Percentiles rank a stretch among this genome's conserved stretches.
phyloP scores from a whole-genome alignment of 2,113 vertebrate genomes.

The Cebus imitator region DNA sequence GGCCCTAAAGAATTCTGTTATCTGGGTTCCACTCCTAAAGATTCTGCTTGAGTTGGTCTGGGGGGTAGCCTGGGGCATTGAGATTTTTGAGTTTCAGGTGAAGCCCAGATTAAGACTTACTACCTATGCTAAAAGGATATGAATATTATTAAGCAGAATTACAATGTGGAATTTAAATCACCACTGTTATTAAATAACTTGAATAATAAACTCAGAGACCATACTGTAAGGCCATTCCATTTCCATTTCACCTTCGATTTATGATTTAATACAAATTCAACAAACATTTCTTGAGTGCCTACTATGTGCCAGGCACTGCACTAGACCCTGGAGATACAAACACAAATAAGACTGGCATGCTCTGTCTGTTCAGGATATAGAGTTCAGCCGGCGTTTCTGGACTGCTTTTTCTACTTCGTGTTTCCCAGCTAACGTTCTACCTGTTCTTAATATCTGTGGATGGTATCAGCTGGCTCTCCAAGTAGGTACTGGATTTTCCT shows the following conservation, averaged over 20 bases:
- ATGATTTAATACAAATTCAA: neutral
- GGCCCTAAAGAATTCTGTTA: neutral
- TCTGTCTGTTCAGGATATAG: neutral
- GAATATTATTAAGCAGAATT: neutral
- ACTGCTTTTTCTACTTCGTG: neutral
- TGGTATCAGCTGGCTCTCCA: neutral
- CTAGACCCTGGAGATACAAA: neutral
- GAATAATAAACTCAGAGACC: neutral
- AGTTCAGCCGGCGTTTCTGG: neutral
- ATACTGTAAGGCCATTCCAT: neutral
- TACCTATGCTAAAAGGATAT: neutral
- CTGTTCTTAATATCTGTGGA: neutral
- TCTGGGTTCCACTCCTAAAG: neutral
- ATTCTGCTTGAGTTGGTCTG: neutral
- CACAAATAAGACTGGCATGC: neutral
- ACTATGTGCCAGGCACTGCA: neutral
- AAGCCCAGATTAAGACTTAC: neutral
- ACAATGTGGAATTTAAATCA: neutral
- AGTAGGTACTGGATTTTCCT: neutral
- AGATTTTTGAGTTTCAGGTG: neutral
- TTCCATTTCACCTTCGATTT: neutral
- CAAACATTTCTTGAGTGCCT: neutral
- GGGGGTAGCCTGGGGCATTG: fast-evolving
- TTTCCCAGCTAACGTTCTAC: neutral
- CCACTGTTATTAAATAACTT: neutral